These are phyloP conservation scores for Periophthalmus modestus DNA, from an alignment of 2,113 vertebrate genomes.

Conservation along the genomic window DNA sequence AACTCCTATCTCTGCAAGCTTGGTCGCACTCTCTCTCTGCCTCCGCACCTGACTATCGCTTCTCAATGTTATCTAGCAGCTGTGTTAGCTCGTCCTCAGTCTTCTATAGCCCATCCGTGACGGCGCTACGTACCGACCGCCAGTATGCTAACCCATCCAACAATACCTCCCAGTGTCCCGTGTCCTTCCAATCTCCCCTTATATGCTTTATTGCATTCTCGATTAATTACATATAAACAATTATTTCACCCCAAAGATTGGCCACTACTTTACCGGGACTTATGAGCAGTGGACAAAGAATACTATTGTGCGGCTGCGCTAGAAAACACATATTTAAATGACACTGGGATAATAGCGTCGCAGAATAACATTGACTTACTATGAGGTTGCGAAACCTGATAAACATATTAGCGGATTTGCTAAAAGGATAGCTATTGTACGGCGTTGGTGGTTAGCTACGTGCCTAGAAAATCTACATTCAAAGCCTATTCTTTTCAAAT, in stretches of 20 bases:
- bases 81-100: slow-evolving; percentile 29
- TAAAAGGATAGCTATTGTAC: neutral
- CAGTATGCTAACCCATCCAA: slow-evolving; percentile 20
- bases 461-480: slow-evolving; percentile 29
- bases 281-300: slow-evolving; percentile 57
- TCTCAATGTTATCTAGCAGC: slow-evolving; percentile 57
- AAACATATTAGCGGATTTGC: slow-evolving; percentile 16
- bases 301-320: slow-evolving; percentile 33
- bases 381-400: slow-evolving; percentile 36
- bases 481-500: slow-evolving; percentile 22
- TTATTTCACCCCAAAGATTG: slow-evolving; percentile 50
- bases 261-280: slow-evolving; percentile 57
- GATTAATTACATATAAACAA: slow-evolving; percentile 69
- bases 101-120: slow-evolving; percentile 27
- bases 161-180: slow-evolving; percentile 49
- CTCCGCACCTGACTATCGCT: slow-evolving; percentile 29
- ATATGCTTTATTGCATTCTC: slow-evolving; percentile 60
- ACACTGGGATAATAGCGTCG: slow-evolving; percentile 42
- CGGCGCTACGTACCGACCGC: slow-evolving; percentile 10
- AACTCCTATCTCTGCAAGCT: neutral
- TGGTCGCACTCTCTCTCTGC: neutral
- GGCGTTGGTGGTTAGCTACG: slow-evolving; percentile 11
- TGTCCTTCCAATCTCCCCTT: slow-evolving; percentile 44
- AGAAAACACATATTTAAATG: neutral
- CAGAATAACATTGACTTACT: slow-evolving; percentile 22